These are phyloP conservation scores for Nemurella pictetii DNA, from an alignment of 2,888 invertebrate genomes.

Conservation along the genomic window DNA sequence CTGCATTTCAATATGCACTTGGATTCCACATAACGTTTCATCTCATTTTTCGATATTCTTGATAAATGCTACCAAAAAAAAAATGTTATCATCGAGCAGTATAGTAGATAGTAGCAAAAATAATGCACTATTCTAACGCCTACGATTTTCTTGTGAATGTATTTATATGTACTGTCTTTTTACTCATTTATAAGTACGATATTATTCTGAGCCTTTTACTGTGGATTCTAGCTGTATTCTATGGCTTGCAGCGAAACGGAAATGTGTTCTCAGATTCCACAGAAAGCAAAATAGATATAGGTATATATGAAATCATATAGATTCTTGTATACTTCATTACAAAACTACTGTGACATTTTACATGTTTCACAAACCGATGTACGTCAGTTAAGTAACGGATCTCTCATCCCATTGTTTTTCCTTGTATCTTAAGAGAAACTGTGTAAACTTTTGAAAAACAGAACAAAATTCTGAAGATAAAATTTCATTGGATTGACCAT, in stretches of 20 bases:
- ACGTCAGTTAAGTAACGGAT: neutral
- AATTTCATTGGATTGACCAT: neutral
- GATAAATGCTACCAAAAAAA: neutral
- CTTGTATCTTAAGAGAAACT: no score
- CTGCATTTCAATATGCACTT: neutral
- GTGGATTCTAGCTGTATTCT: neutral
- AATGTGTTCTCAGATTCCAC: neutral
- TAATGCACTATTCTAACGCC: neutral
- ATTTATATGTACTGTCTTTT: neutral
- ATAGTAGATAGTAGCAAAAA: neutral
- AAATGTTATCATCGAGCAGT: neutral
- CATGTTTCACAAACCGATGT: neutral
- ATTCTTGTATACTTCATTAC: neutral
- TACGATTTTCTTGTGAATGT: neutral
- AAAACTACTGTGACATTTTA: neutral
- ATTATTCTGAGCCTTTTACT: neutral
- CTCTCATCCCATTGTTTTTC: no score
- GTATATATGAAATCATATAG: neutral
- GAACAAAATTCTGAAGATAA: neutral
- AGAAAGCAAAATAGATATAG: neutral
- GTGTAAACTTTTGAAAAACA: no score
- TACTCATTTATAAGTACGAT: neutral
- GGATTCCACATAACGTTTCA: neutral
- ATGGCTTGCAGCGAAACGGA: neutral
- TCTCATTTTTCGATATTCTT: neutral